Percentiles rank a stretch among this genome's conserved stretches.
phyloP scores from a whole-genome alignment of 2,888 invertebrate genomes.

The Margaritifera margaritifera region DNA sequence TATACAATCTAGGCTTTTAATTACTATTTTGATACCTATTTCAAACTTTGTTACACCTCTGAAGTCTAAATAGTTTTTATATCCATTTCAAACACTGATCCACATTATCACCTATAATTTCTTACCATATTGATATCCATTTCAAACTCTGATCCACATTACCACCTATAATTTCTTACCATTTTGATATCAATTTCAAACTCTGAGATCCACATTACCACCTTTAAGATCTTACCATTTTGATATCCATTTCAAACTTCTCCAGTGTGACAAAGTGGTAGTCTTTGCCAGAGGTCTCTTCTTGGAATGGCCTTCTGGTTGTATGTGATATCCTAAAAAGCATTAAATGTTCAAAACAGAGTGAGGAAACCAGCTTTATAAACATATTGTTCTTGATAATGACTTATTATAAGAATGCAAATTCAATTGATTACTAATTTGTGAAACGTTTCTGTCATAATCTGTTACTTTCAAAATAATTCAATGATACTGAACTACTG shows the following conservation, averaged over 20 bases:
- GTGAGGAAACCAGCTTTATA: too few species aligned
- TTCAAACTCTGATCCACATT: slow-evolving; percentile 56
- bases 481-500: too few species aligned
- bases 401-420: too few species aligned
- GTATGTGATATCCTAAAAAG: slow-evolving; percentile 66
- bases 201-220: slow-evolving; percentile 9
- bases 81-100: slow-evolving; percentile 59
- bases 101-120: neutral
- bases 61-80: slow-evolving; percentile 20
- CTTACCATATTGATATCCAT: slow-evolving; percentile 67
- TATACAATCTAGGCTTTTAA: too few species aligned
- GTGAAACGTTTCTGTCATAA: too few species aligned
- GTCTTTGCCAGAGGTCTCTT: slow-evolving; percentile 66
- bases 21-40: slow-evolving; percentile 67
- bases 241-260: slow-evolving; percentile 70
- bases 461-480: too few species aligned
- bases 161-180: slow-evolving; percentile 34
- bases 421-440: too few species aligned
- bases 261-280: slow-evolving; percentile 68
- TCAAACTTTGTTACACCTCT: slow-evolving; percentile 56
- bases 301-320: slow-evolving; percentile 60
- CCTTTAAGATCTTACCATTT: slow-evolving; percentile 54
- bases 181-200: slow-evolving; percentile 66
- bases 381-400: too few species aligned
- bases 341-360: too few species aligned